Base-by-base conservation (phyloP, 2,797 vertebrate species). In the Neostethus bicornis region DNA sequence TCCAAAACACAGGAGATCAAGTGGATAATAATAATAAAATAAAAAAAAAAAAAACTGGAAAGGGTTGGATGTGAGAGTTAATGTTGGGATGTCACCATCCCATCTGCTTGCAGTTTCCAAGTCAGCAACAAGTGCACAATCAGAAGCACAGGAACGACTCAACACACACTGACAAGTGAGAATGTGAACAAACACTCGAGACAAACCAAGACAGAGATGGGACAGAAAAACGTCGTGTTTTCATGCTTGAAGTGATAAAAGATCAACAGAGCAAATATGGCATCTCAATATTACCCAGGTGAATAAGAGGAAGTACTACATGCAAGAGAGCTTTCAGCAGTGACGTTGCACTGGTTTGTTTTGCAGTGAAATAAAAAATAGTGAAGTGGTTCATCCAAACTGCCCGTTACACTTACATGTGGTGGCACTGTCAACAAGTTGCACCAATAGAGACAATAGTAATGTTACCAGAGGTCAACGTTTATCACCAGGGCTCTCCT, bases 391-490 rank as follows among this genome's bases (percentile, higher is more conserved):
- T 77, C 75, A 72, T 77, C 76, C 86, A 74, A 85, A 69, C 66
- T 71, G 73, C 76, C 74, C 85, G 14, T 4, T 29, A 74, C 75
- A 62, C 64, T 47, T 77, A 76, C 70, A 50, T 71, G 68, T 79
- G 74, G 65, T 77, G 81, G 63, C 20, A 66, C 81, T 84, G 80
- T 75, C 83, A 86, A 89, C 79, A 88, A 85, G 82, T 74, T 86
- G 76, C 88, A 88, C 87, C 84, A 69, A 79, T 85, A 85, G 79
- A 90, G 92, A 92, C 80, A 90, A 88, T 91, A 90, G 83, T 87
- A 73, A 87, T 86, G 88, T 91, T 88, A 90, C 87, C 76, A 58
- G 47, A 73, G 34, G 76, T 72, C 70, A 67, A 44, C 67, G 75
- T 80, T 46, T 25, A 68, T 81, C 80, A 70, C 84, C 89, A 85